Conservation (phyloP, 2,797 vertebrate species). For the Sciaenops ocellatus region DNA sequence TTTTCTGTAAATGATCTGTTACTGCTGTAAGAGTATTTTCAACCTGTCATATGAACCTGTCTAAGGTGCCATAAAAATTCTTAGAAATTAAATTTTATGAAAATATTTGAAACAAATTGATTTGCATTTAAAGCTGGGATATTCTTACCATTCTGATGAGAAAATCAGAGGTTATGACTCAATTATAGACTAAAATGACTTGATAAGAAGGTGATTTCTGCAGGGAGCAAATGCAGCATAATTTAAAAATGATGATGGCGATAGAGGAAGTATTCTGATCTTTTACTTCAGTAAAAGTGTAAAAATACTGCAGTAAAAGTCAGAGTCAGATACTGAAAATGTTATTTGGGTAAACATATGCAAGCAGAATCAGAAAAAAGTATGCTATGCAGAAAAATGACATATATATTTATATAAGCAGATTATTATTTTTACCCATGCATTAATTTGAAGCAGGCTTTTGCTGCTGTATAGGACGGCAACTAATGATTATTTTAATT, state of each 20-base stretch:
- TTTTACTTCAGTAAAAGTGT: background rate
- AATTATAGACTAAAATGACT: constrained; percentile 1
- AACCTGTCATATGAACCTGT: background rate
- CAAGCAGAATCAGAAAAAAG: background rate
- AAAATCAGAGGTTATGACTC: background rate
- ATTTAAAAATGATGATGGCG: background rate
- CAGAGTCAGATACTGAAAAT: background rate
- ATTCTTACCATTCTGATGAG: background rate
- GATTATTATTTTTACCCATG: background rate
- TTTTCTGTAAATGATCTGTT: background rate
- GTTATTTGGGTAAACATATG: background rate
- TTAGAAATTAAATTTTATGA: background rate
- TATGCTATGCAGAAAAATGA: background rate
- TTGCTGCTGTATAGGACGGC: too few species aligned
- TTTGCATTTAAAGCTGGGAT: background rate
- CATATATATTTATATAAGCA: background rate
- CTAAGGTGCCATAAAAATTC: background rate
- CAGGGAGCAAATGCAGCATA: background rate
- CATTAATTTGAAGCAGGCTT: background rate
- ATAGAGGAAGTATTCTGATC: background rate
- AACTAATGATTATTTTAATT: background rate
- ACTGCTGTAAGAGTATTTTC: background rate
- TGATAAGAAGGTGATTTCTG: background rate
- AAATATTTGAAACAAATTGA: constrained; percentile 1
- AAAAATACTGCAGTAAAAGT: background rate